These are phyloP conservation scores for Eulithis testata DNA, from an alignment of 2,888 invertebrate genomes.

Conservation along the genomic window DNA sequence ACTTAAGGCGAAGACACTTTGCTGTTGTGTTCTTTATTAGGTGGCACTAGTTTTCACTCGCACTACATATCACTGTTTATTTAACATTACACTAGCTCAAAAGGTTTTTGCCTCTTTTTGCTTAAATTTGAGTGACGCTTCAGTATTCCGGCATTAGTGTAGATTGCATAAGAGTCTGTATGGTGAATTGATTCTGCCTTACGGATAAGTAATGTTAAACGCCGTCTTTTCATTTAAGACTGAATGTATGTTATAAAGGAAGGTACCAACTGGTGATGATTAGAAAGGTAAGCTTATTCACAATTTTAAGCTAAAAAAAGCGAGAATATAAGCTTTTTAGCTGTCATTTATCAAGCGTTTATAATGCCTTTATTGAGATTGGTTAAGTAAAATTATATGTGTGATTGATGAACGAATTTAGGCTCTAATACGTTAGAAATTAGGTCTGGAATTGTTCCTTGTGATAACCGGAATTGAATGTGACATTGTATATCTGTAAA, in stretches of 20 bases:
- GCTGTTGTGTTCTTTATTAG: no score
- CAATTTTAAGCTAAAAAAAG: not conserved
- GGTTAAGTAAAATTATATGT: not conserved
- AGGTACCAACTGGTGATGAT: constrained; percentile 29
- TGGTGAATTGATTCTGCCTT: constrained; percentile 42
- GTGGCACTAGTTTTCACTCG: no score
- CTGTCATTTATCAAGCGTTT: not conserved
- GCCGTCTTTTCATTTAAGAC: constrained; percentile 58
- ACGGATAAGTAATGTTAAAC: constrained; percentile 32
- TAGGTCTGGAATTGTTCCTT: constrained; percentile 25
- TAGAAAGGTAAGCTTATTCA: not conserved
- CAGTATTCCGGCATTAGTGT: not conserved
- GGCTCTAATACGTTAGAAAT: constrained; percentile 14
- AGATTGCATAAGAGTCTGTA: not conserved
- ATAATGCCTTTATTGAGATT: not conserved
- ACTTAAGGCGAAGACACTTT: no score
- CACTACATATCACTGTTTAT: no score
- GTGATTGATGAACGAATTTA: constrained; percentile 30
- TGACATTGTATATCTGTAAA: constrained; percentile 23
- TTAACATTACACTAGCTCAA: no score
- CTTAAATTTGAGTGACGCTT: no score
- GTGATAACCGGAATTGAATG: constrained; percentile 39
- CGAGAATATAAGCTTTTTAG: not conserved
- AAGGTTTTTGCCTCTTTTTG: no score
- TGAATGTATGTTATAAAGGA: constrained; percentile 51